Conservation (phyloP, 2,113 vertebrate species). For the Otus sunia region DNA sequence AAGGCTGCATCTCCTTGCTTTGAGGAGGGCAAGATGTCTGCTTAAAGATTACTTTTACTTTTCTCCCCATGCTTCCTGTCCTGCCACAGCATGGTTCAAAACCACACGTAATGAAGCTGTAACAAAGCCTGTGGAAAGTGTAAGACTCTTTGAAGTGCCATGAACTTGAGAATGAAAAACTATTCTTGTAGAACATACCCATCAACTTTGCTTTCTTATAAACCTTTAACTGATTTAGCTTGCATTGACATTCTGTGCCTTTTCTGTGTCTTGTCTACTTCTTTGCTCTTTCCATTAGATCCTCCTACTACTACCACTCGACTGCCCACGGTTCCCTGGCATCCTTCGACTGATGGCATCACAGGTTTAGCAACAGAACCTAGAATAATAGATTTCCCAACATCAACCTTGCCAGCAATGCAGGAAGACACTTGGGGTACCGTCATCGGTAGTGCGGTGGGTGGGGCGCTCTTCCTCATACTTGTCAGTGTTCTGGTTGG, state of each 20-base stretch:
- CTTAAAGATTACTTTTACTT: background rate
- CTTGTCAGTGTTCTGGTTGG: constrained; percentile 85
- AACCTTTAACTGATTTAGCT: constrained; percentile 84
- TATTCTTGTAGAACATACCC: constrained; percentile 70
- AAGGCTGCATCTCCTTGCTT: background rate
- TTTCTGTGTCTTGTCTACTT: constrained; percentile 87
- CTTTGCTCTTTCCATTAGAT: constrained; percentile 90
- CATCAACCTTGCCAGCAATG: constrained; percentile 84
- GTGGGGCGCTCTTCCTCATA: constrained; percentile 88
- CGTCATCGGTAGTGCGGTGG: constrained; percentile 86
- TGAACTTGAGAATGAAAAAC: constrained; percentile 80
- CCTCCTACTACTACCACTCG: constrained; percentile 91
- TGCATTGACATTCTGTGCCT: constrained; percentile 93
- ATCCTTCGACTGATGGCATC: constrained; percentile 74
- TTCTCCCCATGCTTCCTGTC: background rate
- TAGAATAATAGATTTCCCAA: constrained; percentile 81
- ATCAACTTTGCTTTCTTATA: constrained; percentile 81
- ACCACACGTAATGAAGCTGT: background rate
- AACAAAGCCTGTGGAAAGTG: background rate
- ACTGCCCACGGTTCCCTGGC: constrained; percentile 84
- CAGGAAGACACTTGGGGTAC: constrained; percentile 87
- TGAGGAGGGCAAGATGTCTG: background rate
- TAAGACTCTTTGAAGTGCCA: background rate
- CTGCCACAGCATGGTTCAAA: background rate
- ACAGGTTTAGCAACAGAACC: constrained; percentile 80